Conservation (phyloP, 2,113 vertebrate genomes). For the Chitala chitala region DNA sequence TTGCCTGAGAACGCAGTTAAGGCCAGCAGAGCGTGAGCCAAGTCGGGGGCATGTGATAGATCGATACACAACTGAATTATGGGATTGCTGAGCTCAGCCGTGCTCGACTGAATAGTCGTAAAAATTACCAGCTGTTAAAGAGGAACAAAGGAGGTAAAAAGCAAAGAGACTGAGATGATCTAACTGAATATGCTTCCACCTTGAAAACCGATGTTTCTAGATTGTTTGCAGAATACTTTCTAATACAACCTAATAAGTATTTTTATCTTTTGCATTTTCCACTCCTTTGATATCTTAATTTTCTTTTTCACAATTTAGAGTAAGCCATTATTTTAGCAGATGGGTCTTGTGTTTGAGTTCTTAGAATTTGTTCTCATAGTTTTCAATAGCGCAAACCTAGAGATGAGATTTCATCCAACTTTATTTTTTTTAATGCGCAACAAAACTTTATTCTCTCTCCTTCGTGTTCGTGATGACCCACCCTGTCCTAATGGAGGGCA, state of each 20-base stretch:
- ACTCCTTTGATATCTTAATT: too few species aligned
- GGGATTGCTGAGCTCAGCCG: not conserved
- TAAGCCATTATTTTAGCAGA: too few species aligned
- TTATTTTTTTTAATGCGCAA: not conserved
- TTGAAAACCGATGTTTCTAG: not conserved
- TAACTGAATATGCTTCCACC: not conserved
- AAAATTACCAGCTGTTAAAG: not conserved
- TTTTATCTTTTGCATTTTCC: too few species aligned
- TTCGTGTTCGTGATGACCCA: not conserved
- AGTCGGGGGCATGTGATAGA: not conserved
- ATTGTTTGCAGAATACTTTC: not conserved
- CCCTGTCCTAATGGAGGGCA: not conserved
- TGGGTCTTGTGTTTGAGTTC: too few species aligned
- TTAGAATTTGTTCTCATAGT: too few species aligned
- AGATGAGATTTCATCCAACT: too few species aligned
- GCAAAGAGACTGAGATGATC: not conserved
- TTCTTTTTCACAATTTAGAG: too few species aligned
- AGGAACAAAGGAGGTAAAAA: not conserved
- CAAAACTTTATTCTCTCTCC: not conserved
- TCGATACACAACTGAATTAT: not conserved
- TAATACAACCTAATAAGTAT: too few species aligned
- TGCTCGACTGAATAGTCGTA: not conserved
- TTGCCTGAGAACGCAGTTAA: not conserved
- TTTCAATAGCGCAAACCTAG: too few species aligned
- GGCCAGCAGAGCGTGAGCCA: not conserved